phyloP scores from a whole-genome alignment of 2,888 invertebrate species.

The Chrysolina oricalcia region DNA sequence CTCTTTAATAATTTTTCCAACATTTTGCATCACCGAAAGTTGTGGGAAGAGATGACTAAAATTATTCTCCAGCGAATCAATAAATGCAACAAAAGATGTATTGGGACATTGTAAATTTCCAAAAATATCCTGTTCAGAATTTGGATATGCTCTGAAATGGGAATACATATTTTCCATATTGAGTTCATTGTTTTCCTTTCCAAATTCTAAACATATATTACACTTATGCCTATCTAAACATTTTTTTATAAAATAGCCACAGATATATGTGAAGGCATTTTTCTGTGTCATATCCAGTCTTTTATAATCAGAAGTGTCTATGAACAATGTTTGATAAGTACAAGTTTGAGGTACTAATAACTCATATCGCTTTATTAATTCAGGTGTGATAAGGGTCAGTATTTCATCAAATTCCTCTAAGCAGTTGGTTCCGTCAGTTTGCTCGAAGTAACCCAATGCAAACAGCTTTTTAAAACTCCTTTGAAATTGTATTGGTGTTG shows the following conservation, averaged over 20 bases:
- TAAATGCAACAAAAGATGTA: neutral
- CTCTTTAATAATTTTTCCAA: constrained; percentile 9
- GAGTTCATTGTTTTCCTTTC: neutral
- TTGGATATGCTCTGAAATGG: constrained; percentile 13
- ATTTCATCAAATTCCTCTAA: no score
- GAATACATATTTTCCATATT: neutral
- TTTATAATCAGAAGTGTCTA: no score
- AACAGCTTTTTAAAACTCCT: no score
- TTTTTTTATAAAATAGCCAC: no score
- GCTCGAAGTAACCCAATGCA: no score
- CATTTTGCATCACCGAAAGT: constrained; percentile 14
- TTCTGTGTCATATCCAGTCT: neutral
- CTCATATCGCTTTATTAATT: no score
- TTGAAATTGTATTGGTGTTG: no score
- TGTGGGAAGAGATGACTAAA: constrained; percentile 12
- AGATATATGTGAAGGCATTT: constrained; percentile 14
- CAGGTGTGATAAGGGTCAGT: no score
- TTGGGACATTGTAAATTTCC: neutral
- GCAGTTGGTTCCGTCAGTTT: no score
- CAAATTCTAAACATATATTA: constrained; percentile 1
- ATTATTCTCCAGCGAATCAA: constrained; percentile 12
- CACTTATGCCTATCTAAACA: neutral
- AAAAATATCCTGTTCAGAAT: neutral
- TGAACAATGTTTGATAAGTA: no score
- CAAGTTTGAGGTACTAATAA: no score